Base-by-base conservation (phyloP, 2,888 invertebrate species). In the Acrobeloides nanus region DNA sequence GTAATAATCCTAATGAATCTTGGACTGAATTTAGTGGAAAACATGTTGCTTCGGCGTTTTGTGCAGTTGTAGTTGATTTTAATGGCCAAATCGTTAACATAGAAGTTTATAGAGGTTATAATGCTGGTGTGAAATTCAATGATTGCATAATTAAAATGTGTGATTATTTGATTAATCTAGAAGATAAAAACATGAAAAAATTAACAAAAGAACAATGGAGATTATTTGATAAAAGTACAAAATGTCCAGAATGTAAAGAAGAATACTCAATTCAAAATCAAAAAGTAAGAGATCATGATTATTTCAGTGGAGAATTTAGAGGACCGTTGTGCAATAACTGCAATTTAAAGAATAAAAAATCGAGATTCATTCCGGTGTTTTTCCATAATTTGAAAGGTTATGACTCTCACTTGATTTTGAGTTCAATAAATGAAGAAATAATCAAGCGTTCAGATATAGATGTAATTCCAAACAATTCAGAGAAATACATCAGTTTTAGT, bases 381-480 rank as follows among this genome's bases (percentile, higher is more conserved):
- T 58, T 58, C 38, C 56, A 58, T 45, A 58, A 58, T 48, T 46
- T 55, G 4, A 59, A 31, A 48, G 59, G 59, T 21, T 59, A 57
- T 51, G 59, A 59, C 31, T 57, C 56, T 38, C 59, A 59, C 46
- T 38, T 52, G 4, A 59, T 59, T 52, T 17, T 56, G 27, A 35
- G 47, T 21, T 29, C 38, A 7, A 24, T 24, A 12, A 38, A 24
- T 38, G 24, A 15, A 15, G 31, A 35, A 40, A 5, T 40, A 6
- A 32, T 40, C 26, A 32, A 43, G n/a, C 31, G 51, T 8, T 6
- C 40, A 26, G 29, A 40, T 29, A 54, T 58, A 15, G 43, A 45
- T 7, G 45, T 57, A 15, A 57, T 57, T 42, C 46, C 59, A 33
- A 48, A 47, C 31, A 58, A 58, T 26, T 48, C 44, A 25, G 58